Conservation (phyloP, 2,888 invertebrate species). For the Torymus tubicola region DNA sequence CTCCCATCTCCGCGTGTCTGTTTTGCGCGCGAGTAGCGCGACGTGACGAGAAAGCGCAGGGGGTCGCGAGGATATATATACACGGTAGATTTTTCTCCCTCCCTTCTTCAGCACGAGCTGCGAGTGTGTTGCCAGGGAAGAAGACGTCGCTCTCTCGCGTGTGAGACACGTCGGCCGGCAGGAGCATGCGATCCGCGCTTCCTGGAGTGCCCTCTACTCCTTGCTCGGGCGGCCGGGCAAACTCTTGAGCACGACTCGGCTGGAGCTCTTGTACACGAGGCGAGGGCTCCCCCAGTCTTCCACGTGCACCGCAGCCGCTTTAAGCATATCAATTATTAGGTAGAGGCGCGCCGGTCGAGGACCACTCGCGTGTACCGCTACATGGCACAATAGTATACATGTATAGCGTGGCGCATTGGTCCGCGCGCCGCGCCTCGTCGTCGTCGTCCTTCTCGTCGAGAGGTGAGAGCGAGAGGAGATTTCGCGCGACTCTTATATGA, state of each 20-base stretch:
- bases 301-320: conserved; percentile 58
- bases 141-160: too few relatives aligned
- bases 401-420: not conserved
- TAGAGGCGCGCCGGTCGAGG: conserved; percentile 68
- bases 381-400: too few relatives aligned
- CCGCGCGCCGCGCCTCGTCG: not conserved
- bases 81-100: too few relatives aligned
- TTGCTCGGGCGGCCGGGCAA: conserved; percentile 51
- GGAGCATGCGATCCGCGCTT: conserved; percentile 44
- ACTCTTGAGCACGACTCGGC: conserved; percentile 71
- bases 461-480: too few relatives aligned
- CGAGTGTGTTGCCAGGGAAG: too few relatives aligned
- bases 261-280: conserved; percentile 31
- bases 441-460: too few relatives aligned
- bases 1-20: not conserved
- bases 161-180: not conserved
- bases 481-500: not conserved
- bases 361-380: conserved; percentile 63
- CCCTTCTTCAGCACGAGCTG: too few relatives aligned
- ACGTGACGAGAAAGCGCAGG: not conserved
- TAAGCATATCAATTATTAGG: conserved; percentile 73
- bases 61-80: too few relatives aligned
- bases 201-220: conserved; percentile 67
- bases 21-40: too few relatives aligned
- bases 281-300: not conserved